Percentiles rank a stretch among this genome's conserved stretches.
These are phyloP conservation scores for Pristionchus entomophagus DNA, from an alignment of 2,888 invertebrate genomes.

Conservation along the genomic window DNA sequence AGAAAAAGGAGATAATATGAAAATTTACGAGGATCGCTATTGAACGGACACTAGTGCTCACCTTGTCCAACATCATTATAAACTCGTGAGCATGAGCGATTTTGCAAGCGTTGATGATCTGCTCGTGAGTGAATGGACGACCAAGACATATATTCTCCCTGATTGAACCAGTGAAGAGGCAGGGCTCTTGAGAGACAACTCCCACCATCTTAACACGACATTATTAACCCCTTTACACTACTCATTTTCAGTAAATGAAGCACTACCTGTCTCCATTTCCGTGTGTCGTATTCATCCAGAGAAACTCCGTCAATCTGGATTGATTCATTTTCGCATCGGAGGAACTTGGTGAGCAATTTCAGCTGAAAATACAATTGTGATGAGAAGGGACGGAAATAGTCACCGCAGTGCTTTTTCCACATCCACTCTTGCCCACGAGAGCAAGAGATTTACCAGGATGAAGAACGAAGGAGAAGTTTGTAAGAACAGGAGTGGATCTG, in stretches of 20 bases:
- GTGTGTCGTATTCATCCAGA: not conserved
- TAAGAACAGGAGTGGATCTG: not conserved
- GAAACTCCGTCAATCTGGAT: not conserved
- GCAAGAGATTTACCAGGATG: not conserved
- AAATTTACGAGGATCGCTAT: too few species aligned
- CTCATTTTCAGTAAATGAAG: too few species aligned
- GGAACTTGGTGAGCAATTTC: slow-evolving; percentile 8
- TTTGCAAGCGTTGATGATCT: not conserved
- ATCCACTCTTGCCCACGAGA: slow-evolving; percentile 43
- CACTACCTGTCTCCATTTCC: not conserved
- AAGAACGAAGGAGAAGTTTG: not conserved
- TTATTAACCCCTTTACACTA: too few species aligned
- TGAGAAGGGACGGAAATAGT: not conserved
- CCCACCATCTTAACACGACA: slow-evolving; percentile 8
- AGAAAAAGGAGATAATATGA: too few species aligned
- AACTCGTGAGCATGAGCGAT: slow-evolving; percentile 34
- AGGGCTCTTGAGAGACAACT: slow-evolving; percentile 46
- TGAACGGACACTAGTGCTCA: too few species aligned
- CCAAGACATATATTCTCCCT: slow-evolving; percentile 41
- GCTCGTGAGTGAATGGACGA: not conserved
- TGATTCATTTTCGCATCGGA: not conserved
- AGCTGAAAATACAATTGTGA: not conserved
- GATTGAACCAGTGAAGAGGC: slow-evolving; percentile 41
- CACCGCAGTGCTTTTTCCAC: slow-evolving; percentile 43
- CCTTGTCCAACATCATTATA: not conserved